phyloP scores from a whole-genome alignment of 2,797 vertebrate genomes.

The Limosa lapponica region DNA sequence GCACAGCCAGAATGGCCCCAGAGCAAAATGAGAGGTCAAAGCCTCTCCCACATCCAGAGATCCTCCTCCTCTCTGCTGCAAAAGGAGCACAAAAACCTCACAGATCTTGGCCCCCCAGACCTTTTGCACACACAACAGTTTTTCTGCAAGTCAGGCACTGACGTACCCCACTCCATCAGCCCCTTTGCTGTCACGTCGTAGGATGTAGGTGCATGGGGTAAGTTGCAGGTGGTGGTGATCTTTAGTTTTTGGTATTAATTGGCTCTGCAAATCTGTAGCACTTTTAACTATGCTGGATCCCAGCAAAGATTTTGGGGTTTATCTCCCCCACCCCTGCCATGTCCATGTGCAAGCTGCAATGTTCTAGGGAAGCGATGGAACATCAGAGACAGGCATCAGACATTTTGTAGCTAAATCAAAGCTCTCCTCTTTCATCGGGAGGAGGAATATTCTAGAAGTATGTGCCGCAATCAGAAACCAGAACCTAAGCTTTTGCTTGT shows the following conservation, averaged over 20 bases:
- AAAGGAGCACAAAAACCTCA: not conserved
- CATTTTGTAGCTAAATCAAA: not conserved
- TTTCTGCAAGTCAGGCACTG: too few species aligned
- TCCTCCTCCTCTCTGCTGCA: not conserved
- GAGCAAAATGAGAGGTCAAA: not conserved
- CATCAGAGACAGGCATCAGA: not conserved
- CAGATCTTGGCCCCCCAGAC: too few species aligned
- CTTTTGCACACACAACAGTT: not conserved
- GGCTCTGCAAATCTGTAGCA: not conserved
- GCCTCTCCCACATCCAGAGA: not conserved
- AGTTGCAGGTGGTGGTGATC: not conserved
- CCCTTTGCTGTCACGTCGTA: too few species aligned
- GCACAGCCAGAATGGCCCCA: not conserved
- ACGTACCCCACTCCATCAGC: too few species aligned
- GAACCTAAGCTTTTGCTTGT: not conserved
- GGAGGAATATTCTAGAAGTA: not conserved
- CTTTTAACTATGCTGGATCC: not conserved
- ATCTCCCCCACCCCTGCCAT: rapidly evolving
- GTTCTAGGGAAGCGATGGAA: not conserved
- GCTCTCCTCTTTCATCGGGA: not conserved
- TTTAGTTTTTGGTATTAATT: not conserved
- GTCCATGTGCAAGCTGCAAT: not conserved
- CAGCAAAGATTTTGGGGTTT: not conserved
- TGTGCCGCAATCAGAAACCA: not conserved
- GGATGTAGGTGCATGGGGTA: not conserved